These are phyloP conservation scores for Polypterus senegalus DNA, from an alignment of 2,113 vertebrate genomes.

Conservation along the genomic window DNA sequence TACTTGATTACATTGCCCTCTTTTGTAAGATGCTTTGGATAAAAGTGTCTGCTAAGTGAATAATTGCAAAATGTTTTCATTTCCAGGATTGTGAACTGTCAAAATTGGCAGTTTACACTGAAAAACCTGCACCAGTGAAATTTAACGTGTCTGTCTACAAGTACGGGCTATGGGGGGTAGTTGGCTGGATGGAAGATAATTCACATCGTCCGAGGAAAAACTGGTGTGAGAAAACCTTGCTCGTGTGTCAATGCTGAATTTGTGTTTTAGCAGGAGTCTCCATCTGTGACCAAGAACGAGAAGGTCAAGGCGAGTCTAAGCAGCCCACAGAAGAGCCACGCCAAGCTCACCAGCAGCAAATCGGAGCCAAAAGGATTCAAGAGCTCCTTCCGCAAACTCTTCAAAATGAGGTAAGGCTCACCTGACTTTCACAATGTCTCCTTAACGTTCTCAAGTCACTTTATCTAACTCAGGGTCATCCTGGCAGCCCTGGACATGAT, in stretches of 20 bases:
- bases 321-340: conserved; percentile 70
- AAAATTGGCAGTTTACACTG: too few species aligned
- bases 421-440: background rate
- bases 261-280: conserved; percentile 30
- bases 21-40: too few species aligned
- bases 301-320: conserved; percentile 55
- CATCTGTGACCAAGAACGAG: conserved; percentile 39
- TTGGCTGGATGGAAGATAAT: background rate
- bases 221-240: background rate
- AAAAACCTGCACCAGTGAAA: too few species aligned
- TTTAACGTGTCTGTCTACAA: too few species aligned
- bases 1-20: too few species aligned
- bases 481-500: too few species aligned
- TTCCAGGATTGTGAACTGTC: too few species aligned
- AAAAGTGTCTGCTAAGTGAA: too few species aligned
- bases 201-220: background rate
- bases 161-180: background rate
- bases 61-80: too few species aligned
- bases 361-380: conserved; percentile 89
- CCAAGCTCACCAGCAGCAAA: conserved; percentile 76
- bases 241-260: background rate
- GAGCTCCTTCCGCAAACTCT: conserved; percentile 94
- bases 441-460: too few species aligned
- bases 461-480: too few species aligned
- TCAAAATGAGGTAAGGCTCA: conserved; percentile 88